phyloP scores from a whole-genome alignment of 2,797 vertebrate species.

The Anguilla megastoma region DNA sequence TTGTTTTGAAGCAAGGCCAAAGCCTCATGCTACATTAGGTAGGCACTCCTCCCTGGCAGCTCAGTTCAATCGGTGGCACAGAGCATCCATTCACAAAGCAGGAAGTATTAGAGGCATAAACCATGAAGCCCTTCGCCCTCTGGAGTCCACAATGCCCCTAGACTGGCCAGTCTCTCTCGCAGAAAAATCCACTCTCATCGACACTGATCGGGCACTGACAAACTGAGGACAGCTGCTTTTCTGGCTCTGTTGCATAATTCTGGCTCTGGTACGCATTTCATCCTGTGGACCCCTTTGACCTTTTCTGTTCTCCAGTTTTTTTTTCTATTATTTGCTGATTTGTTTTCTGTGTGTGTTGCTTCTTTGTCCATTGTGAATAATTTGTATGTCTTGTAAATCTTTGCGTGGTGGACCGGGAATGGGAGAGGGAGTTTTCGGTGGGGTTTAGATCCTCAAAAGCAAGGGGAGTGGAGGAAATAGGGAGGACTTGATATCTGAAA shows the following conservation, averaged over 20 bases:
- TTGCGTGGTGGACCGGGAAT: neutral
- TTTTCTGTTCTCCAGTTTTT: neutral
- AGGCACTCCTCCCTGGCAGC: slow-evolving; percentile 69
- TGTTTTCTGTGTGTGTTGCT: neutral
- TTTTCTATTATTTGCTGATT: neutral
- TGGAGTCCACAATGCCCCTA: neutral
- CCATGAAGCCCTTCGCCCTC: neutral
- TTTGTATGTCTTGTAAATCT: neutral
- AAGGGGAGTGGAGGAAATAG: neutral
- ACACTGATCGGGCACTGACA: neutral
- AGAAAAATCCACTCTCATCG: neutral
- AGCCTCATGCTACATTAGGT: slow-evolving; percentile 70
- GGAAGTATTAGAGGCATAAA: neutral
- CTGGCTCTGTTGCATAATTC: neutral
- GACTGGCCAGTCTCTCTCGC: neutral
- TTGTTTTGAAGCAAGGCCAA: slow-evolving; percentile 44
- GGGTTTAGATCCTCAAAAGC: neutral
- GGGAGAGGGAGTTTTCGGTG: no score
- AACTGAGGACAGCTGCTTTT: neutral
- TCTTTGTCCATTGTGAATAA: neutral
- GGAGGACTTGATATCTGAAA: neutral
- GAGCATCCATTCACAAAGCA: neutral
- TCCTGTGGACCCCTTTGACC: neutral
- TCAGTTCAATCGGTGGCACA: neutral
- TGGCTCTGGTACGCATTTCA: neutral